These are phyloP conservation scores for Riparia riparia DNA, from an alignment of 2,113 vertebrate genomes.

Conservation along the genomic window DNA sequence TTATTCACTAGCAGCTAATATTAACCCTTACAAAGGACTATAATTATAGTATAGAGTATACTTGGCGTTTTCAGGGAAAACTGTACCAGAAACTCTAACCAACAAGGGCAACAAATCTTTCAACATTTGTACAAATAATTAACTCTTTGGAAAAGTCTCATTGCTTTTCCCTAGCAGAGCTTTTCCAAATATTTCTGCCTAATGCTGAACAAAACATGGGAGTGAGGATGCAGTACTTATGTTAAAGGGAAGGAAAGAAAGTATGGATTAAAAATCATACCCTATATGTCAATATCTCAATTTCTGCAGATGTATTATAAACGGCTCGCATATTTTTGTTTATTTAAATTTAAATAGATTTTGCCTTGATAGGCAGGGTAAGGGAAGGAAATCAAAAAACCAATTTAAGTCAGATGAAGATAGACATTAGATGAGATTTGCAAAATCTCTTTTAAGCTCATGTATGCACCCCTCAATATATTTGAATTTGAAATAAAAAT, in stretches of 20 bases:
- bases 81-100: background rate
- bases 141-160: background rate
- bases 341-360: background rate
- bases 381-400: background rate
- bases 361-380: background rate
- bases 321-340: background rate
- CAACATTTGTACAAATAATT: background rate
- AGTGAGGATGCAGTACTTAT: background rate
- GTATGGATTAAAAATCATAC: background rate
- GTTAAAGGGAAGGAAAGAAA: background rate
- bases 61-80: background rate
- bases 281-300: background rate
- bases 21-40: background rate
- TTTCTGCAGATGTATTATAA: background rate
- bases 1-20: background rate
- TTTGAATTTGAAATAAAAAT: constrained; percentile 39
- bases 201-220: fast-evolving
- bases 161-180: background rate
- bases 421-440: background rate
- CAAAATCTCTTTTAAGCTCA: constrained; percentile 14
- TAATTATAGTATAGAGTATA: background rate
- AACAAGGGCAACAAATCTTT: background rate
- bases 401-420: constrained; percentile 11
- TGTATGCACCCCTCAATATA: background rate
- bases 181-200: background rate